Evolutionary conservation across 2,113 vertebrate species (phyloP), one percentile per base, ranked within the genome.

Genomic region (Rhynchomys soricoides): DNA sequence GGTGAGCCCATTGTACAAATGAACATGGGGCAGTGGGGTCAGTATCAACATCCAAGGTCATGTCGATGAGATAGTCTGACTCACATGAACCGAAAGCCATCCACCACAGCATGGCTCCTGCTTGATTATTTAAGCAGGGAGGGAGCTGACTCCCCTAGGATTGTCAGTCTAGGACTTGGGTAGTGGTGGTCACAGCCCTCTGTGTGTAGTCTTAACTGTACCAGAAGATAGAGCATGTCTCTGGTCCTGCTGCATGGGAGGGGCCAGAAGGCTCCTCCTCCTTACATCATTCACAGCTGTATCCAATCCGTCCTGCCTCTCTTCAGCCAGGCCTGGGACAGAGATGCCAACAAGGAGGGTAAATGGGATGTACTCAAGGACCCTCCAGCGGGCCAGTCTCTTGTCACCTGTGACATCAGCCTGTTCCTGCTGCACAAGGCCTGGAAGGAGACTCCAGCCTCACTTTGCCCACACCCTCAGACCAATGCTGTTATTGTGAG

Each of bases 281-380:
- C 55, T 34, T 40, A n/a, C 7, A 0, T n/a, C 52, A 0, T 13
- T 31, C 75, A 15, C 7, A 15, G n/a, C 16, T 22, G 1, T n/a
- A 68, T 19, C 64, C 66, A 2, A 68, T 19, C 64, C 66, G 1
- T 66, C 64, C 26, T 16, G 1, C 24, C 9, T 52, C 75, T n/a
- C 62, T 21, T 62, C 55, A 34, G 21, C 31, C 52, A 70, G 15
- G 26, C 19, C 52, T 64, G 59, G 62, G 90, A 43, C 59, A 17
- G 29, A 81, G 15, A 24, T 17, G 40, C 57, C 29, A n/a, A 12
- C 26, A 45, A 21, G 66, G 7, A 57, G 68, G 10, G 17, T 15
- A 9, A 48, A 7, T 37, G 34, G 79, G 1, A 34, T 31, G 71
- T 68, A 50, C n/a, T 52, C 43, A 7, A 0, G 34, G 86, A 4